Base-by-base conservation (phyloP, 2,888 invertebrate genomes). In the Oegoconia quadripuncta region DNA sequence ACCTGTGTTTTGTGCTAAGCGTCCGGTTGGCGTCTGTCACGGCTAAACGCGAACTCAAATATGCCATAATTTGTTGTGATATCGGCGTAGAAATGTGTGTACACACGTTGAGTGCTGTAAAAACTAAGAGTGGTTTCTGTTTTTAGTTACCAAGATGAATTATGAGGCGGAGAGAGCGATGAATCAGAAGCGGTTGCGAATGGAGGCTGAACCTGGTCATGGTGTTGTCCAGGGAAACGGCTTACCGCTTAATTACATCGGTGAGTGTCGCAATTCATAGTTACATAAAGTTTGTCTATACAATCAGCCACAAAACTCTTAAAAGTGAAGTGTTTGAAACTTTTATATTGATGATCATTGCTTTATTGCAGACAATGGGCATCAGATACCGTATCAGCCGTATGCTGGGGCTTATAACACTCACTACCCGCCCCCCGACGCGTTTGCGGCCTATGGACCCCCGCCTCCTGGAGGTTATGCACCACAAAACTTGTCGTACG, bases 21-120 rank as follows among this genome's bases (percentile, higher is more conserved):
- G 88, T 88, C 87, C 87, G 84, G 82, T 84, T 86, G 81, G 88
- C 88, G 88, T 88, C 88, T 78, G 81, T 79, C 80, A 82, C 64
- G 78, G 74, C 71, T 74, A 68, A 64, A 67, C 15, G 58, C 71
- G 58, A 74, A 71, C 61, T 66, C 53, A 59, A 68, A 56, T 70
- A 67, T 51, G 62, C 64, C 59, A 46, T 66, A 66, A 64, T 63
- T 64, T 46, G 58, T 64, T 55, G 54, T 50, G 52, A 50, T 58
- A 58, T 49, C 50, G 48, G 50, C 51, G 52, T 60, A 48, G 55
- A 60, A 64, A 71, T 70, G 74, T 62, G 59, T 61, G 55, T 54
- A 44, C 57, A 53, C 46, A 48, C 42, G 42, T 48, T 45, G 46
- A 41, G 61, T 59, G 63, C 43, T 57, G n/a, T n/a, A n/a, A n/a